Evolutionary conservation across 2,113 vertebrate genomes (phyloP).

Genomic region (Mesembrinibis cayennensis): DNA sequence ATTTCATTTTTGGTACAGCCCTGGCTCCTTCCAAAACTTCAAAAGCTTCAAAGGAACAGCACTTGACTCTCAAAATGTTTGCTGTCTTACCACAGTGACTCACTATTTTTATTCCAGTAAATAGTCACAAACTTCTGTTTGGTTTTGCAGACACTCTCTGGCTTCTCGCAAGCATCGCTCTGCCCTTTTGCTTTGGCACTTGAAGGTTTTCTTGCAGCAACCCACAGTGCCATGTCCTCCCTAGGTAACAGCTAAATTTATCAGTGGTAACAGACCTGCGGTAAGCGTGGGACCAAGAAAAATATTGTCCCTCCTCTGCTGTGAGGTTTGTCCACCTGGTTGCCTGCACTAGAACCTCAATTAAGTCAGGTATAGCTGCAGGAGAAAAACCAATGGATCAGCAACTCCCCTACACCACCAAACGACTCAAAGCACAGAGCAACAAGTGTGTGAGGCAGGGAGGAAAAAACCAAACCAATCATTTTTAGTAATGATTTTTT

Average conservation of each 20-base stretch:
- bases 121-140: not conserved
- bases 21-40: not conserved
- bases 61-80: not conserved
- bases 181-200: not conserved
- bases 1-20: not conserved
- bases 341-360: not conserved
- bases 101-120: not conserved
- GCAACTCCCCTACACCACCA: not conserved
- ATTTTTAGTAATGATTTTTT: not conserved
- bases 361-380: conserved; percentile 16
- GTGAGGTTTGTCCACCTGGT: not conserved
- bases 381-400: not conserved
- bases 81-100: not conserved
- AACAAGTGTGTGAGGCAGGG: not conserved
- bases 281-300: not conserved
- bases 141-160: not conserved
- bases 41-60: not conserved
- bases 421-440: not conserved
- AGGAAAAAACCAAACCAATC: not conserved
- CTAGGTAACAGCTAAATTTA: not conserved
- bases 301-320: not conserved
- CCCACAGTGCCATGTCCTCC: not conserved
- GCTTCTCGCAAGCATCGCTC: not conserved
- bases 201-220: not conserved
- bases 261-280: not conserved